phyloP scores from a whole-genome alignment of 2,888 invertebrate genomes.

The Iselma pallidipennis region DNA sequence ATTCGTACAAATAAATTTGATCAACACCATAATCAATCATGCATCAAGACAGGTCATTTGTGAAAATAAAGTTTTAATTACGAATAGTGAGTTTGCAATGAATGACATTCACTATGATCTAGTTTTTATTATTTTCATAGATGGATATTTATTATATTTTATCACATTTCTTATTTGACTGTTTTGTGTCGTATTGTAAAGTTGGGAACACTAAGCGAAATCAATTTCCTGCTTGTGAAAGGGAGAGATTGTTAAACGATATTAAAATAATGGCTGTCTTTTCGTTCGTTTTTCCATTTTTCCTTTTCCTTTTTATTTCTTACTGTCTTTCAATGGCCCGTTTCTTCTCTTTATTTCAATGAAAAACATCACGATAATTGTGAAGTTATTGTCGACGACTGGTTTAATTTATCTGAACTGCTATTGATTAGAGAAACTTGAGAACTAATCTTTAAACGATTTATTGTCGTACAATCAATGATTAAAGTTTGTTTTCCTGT shows the following conservation, averaged over 20 bases:
- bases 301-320: neutral
- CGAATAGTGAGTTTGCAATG: conserved; percentile 12
- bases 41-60: too few species aligned
- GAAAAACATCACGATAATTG: neutral
- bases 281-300: neutral
- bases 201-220: conserved; percentile 7
- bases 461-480: neutral
- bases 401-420: neutral
- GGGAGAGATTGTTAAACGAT: conserved; percentile 14
- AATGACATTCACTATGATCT: conserved; percentile 12
- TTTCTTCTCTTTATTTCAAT: too few species aligned
- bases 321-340: neutral
- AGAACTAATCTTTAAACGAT: neutral
- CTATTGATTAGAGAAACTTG: neutral
- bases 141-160: conserved; percentile 13
- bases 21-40: conserved; percentile 4
- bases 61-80: conserved; percentile 8
- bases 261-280: conserved; percentile 10
- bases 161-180: conserved; percentile 11
- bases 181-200: conserved; percentile 9
- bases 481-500: neutral
- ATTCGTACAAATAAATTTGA: neutral
- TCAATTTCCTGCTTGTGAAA: conserved; percentile 19
- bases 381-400: neutral
- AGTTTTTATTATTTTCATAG: conserved; percentile 20